Conservation (phyloP, 2,113 vertebrate species). For the Oenanthe oenanthe region DNA sequence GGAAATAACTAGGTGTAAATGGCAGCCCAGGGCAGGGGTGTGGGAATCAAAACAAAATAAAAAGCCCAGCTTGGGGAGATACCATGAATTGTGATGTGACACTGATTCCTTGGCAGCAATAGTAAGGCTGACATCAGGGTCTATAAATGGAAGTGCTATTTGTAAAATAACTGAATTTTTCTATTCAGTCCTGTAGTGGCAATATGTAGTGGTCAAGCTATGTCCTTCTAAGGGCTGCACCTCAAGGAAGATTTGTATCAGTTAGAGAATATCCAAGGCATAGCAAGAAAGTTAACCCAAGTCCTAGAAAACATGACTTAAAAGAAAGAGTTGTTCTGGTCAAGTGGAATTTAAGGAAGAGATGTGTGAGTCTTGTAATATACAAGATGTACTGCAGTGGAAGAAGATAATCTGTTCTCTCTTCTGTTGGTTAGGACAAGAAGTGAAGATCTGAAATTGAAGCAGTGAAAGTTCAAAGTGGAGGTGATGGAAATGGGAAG, state of each 20-base stretch:
- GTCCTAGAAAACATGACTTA: neutral
- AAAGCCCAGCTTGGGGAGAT: neutral
- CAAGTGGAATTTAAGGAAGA: neutral
- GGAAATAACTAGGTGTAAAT: neutral
- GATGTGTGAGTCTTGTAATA: neutral
- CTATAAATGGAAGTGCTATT: neutral
- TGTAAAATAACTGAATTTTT: neutral
- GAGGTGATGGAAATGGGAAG: neutral
- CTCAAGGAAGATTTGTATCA: neutral
- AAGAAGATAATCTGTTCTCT: neutral
- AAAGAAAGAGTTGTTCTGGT: neutral
- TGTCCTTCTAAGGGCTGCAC: neutral
- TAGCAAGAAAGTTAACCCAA: neutral
- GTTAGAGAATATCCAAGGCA: neutral
- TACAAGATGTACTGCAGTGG: neutral
- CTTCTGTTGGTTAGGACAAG: neutral
- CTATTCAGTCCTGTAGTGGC: neutral
- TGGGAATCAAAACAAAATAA: neutral
- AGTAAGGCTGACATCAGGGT: neutral
- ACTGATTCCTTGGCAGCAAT: neutral
- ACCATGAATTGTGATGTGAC: neutral
- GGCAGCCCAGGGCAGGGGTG: neutral
- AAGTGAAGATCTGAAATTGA: neutral
- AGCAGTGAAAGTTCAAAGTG: neutral
- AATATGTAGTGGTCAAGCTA: neutral